phyloP scores from a whole-genome alignment of 2,888 invertebrate genomes.

The Epinotia ramella region DNA sequence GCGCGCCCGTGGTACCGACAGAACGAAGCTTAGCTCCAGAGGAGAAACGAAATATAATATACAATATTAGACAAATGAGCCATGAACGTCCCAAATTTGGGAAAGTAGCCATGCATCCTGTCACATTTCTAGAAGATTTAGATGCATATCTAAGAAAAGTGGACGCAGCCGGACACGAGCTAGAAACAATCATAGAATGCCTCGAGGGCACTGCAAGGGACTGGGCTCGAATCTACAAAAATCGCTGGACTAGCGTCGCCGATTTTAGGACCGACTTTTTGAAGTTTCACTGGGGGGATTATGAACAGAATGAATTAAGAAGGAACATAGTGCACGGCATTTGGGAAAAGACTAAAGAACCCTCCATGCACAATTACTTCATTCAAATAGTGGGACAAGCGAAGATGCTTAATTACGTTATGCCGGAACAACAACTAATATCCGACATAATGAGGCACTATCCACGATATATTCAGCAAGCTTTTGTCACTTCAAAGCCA shows the following conservation, averaged over 20 bases:
- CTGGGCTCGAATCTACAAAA: background rate
- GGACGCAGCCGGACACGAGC: background rate
- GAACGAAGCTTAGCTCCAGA: background rate
- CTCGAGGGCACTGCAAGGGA: background rate
- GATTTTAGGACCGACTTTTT: constrained; percentile 3
- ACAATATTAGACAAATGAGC: background rate
- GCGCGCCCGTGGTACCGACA: background rate
- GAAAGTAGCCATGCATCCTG: background rate
- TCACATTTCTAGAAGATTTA: constrained; percentile 1
- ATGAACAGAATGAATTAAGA: constrained; percentile 1
- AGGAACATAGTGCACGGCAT: constrained; percentile 6
- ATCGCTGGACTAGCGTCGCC: background rate
- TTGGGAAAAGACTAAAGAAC: background rate
- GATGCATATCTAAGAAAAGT: background rate
- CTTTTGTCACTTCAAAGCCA: background rate
- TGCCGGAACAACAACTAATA: background rate
- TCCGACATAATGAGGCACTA: background rate
- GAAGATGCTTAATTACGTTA: background rate
- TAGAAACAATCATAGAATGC: background rate
- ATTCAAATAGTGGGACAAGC: background rate
- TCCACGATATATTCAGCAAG: background rate
- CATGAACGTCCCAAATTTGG: background rate
- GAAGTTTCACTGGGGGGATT: background rate
- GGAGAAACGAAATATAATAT: background rate
- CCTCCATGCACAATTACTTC: constrained; percentile 1